Base-by-base conservation (phyloP, 2,888 invertebrate genomes). In the Aspidiotus rigidus region DNA sequence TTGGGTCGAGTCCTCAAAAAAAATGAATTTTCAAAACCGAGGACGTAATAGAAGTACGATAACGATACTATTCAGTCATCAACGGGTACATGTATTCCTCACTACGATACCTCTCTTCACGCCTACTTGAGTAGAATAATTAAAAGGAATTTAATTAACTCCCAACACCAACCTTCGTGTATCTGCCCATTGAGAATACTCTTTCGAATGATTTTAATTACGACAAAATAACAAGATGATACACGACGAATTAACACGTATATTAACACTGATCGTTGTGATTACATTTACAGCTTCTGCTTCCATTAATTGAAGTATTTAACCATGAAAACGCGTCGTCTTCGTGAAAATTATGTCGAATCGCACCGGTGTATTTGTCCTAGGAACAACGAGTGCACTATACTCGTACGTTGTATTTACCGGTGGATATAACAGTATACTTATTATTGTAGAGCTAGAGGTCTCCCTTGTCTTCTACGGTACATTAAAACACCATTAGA, bases 291-390 rank as follows among this genome's bases (percentile, higher is more conserved):
- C 49, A 49, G 49, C n/a, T 49, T 49, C 11, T 49, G 49, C 49
- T 49, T 49, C n/a, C 49, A 49, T 49, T 49, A 49, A 49, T 49
- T 49, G n/a, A 49, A 49, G 49, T n/a, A 49, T 49, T 49, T 49
- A 49, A 49, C 49, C 49, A 49, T 49, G 49, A 49, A 49, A 49
- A 49, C 6, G 10, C 49, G 49, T 49, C 6, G 49, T 49, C n/a
- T n/a, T 49, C 28, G 5, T 28, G 28, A 49, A 49, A 49, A 49
- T 49, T 49, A n/a, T 49, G 49, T 49, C 49, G 49, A 49, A 49
- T 49, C 49, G 49, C 49, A n/a, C 49, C 49, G 49, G 49, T n/a
- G 49, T 28, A 28, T 49, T 49, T 49, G 49, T 49, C 49, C 49
- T 49, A 49, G 49, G 11, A 13, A 11, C 11, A 49, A n/a, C 10